phyloP scores from a whole-genome alignment of 2,797 vertebrate genomes.

The Coendou prehensilis region DNA sequence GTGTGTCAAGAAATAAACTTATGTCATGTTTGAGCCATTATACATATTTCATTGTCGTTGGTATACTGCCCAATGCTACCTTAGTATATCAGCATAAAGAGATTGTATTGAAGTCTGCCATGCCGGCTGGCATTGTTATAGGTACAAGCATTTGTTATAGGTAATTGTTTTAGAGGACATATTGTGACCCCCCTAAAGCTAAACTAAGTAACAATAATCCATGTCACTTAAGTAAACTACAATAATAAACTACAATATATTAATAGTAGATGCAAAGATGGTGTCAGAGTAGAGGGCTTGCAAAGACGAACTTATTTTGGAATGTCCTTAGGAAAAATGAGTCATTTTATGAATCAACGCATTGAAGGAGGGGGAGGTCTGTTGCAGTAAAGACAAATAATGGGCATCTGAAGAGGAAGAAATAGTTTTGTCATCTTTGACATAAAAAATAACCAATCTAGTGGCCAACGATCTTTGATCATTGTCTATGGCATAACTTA shows the following conservation, averaged over 20 bases:
- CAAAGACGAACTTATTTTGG: background rate
- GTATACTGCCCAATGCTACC: background rate
- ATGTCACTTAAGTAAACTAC: conserved; percentile 18
- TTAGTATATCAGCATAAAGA: background rate
- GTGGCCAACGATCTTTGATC: background rate
- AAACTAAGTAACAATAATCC: background rate
- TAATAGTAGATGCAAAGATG: background rate
- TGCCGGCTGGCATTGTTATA: background rate
- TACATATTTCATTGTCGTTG: background rate
- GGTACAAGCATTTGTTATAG: background rate
- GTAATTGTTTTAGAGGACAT: background rate
- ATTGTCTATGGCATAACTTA: background rate
- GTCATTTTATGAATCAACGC: background rate
- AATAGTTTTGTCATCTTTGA: conserved; percentile 2
- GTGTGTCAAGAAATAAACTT: background rate
- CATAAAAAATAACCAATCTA: background rate
- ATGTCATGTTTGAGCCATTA: background rate
- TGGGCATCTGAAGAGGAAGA: background rate
- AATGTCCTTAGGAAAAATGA: background rate
- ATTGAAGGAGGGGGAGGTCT: background rate
- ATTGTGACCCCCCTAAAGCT: background rate
- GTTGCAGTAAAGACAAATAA: background rate
- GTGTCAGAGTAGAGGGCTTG: background rate
- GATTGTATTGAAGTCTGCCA: background rate
- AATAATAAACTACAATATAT: background rate